Percentiles rank a stretch among this genome's conserved stretches.
Evolutionary conservation across 2,797 vertebrate species (phyloP).

Genomic region (Cryptoprocta ferox): DNA sequence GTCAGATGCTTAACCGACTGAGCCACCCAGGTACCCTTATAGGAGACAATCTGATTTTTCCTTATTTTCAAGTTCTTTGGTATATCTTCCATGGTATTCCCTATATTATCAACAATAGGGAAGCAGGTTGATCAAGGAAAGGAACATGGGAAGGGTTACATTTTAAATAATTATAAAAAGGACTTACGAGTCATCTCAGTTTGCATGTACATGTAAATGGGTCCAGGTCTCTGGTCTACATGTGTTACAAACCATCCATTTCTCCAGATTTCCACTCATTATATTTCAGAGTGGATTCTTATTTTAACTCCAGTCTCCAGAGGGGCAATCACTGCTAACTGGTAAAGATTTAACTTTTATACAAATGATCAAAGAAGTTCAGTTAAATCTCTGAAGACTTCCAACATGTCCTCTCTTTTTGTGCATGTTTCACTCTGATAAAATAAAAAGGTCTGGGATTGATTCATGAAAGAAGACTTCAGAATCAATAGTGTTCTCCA

Average conservation of each 20-base stretch:
- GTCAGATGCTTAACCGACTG: no score
- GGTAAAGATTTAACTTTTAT: neutral
- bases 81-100: neutral
- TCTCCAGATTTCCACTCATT: neutral
- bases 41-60: neutral
- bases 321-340: neutral
- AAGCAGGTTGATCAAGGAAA: neutral
- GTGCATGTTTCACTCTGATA: neutral
- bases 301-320: neutral
- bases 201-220: neutral
- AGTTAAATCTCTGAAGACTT: neutral
- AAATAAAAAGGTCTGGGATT: neutral
- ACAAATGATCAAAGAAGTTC: constrained; percentile 25
- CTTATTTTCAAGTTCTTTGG: neutral
- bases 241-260: neutral
- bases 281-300: neutral
- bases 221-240: neutral
- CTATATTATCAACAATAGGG: neutral
- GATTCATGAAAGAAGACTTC: neutral
- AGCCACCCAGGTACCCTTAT: neutral
- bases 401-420: neutral
- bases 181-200: neutral
- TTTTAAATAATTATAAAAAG: neutral
- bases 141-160: neutral
- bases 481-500: neutral